Evolutionary conservation across 1,140 invertebrate genomes (phyloP).

Genomic region (Lordiphosa mommai): DNA sequence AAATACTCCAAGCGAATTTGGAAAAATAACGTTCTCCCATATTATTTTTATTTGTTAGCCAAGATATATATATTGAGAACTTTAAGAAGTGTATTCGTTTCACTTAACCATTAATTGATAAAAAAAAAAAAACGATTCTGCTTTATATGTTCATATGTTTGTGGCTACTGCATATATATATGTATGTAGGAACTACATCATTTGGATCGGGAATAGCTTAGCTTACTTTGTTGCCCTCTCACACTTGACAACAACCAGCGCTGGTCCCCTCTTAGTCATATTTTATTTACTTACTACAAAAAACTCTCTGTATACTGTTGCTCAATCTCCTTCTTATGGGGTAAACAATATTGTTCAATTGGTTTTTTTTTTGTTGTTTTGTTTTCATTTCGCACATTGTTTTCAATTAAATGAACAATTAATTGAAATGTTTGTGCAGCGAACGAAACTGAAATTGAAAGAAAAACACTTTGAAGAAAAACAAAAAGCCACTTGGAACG

Average conservation of each 20-base stretch:
- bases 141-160: neutral
- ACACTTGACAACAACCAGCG: too few species aligned
- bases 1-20: too few species aligned
- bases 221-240: too few species aligned
- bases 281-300: too few species aligned
- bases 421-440: conserved; percentile 67
- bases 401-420: conserved; percentile 65
- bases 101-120: too few species aligned
- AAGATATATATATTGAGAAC: neutral
- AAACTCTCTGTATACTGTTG: too few species aligned
- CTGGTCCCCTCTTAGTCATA: too few species aligned
- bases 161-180: neutral
- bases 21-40: too few species aligned
- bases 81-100: too few species aligned
- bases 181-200: conserved; percentile 9
- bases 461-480: conserved; percentile 15
- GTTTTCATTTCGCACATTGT: conserved; percentile 36
- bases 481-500: conserved; percentile 54
- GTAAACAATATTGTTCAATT: neutral
- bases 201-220: conserved; percentile 16
- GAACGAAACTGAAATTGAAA: conserved; percentile 19
- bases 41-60: conserved; percentile 1
- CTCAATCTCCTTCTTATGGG: too few species aligned
- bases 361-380: conserved; percentile 37
- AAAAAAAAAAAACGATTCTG: too few species aligned